These are phyloP conservation scores for Tamandua tetradactyla DNA, from an alignment of 2,797 vertebrate species.

Conservation along the genomic window DNA sequence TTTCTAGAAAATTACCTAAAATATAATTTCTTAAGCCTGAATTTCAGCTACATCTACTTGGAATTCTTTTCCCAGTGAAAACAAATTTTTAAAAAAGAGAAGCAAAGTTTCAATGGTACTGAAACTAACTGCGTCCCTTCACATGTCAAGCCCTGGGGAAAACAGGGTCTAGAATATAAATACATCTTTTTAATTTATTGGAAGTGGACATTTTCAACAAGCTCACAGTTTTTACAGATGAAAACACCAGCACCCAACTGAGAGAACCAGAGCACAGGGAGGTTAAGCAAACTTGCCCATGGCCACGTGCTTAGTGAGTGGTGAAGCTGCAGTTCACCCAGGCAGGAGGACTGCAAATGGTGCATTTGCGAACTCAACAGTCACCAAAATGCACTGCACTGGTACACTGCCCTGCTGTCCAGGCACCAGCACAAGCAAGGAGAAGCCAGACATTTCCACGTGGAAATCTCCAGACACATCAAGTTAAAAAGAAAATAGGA, in stretches of 20 bases:
- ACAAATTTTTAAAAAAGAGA: background rate
- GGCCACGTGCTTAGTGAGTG: too few species aligned
- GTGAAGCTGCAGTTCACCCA: background rate
- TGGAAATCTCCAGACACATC: background rate
- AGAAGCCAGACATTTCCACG: background rate
- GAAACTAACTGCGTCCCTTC: background rate
- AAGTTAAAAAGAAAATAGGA: background rate
- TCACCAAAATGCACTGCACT: background rate
- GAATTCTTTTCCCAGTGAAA: slow-evolving; percentile 13
- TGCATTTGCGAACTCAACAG: background rate
- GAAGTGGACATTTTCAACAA: background rate
- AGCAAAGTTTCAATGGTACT: background rate
- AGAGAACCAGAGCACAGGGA: background rate
- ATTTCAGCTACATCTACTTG: background rate
- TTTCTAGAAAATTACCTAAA: slow-evolving; percentile 44
- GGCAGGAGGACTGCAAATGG: background rate
- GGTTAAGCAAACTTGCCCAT: background rate
- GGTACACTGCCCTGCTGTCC: too few species aligned
- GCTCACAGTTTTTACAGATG: background rate
- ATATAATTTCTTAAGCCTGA: slow-evolving; percentile 54
- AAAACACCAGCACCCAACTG: background rate
- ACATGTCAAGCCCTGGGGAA: background rate
- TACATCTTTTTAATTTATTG: background rate
- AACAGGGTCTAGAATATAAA: background rate
- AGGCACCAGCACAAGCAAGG: background rate